Evolutionary conservation across 2,113 vertebrate species (phyloP).

Genomic region (Pygoscelis adeliae): DNA sequence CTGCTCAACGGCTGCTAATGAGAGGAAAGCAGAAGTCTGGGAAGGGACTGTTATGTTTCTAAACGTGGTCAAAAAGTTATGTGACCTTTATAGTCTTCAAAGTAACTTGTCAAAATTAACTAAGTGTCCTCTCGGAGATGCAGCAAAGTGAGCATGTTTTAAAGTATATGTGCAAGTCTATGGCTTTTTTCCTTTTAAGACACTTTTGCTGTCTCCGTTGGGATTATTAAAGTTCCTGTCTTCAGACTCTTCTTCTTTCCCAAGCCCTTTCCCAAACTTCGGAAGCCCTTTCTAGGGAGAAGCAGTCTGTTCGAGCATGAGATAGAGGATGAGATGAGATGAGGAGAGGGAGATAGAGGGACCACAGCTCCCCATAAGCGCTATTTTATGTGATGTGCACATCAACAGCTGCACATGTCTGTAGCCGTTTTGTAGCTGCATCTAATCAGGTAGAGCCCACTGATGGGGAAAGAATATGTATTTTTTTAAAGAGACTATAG

Average conservation of each 20-base stretch:
- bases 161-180: neutral
- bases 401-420: neutral
- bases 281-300: neutral
- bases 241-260: neutral
- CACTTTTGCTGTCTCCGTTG: neutral
- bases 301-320: neutral
- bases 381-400: neutral
- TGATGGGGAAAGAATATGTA: neutral
- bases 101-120: neutral
- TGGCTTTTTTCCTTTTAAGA: neutral
- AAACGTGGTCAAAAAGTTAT: neutral
- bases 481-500: neutral
- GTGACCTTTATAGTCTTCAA: neutral
- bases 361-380: neutral
- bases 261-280: neutral
- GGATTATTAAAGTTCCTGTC: neutral
- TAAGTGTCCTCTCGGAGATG: neutral
- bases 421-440: neutral
- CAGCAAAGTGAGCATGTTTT: neutral
- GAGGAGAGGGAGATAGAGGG: neutral
- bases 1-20: neutral
- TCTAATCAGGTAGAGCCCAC: neutral
- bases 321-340: no score
- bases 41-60: neutral
- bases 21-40: neutral